These are phyloP conservation scores for Chelonoidis abingdonii DNA, from an alignment of 2,113 vertebrate species.

Conservation along the genomic window DNA sequence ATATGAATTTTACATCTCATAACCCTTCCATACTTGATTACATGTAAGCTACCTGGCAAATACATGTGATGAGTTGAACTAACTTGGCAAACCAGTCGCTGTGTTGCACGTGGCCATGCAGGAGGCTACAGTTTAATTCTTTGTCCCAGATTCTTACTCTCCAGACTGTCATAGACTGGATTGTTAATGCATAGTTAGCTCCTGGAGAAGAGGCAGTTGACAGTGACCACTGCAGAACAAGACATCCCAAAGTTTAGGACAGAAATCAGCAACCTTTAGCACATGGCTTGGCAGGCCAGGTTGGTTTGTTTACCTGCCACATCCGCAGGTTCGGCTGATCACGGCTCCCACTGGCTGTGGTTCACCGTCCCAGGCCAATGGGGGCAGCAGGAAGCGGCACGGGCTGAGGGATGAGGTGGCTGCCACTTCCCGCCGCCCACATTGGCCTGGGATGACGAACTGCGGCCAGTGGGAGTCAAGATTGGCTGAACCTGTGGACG, in stretches of 20 bases:
- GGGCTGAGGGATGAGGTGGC: no score
- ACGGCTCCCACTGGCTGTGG: no score
- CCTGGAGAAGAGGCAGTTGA: background rate
- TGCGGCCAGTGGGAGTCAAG: no score
- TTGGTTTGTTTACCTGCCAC: no score
- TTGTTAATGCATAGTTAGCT: slow-evolving; percentile 39
- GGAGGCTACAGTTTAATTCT: slow-evolving; percentile 34
- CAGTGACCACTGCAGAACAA: background rate
- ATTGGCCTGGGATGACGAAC: no score
- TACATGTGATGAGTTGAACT: slow-evolving; percentile 32
- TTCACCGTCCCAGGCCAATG: no score
- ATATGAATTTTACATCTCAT: slow-evolving; percentile 21
- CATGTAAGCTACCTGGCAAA: slow-evolving; percentile 4
- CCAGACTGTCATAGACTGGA: background rate
- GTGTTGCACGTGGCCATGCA: slow-evolving; percentile 39
- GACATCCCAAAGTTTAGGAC: background rate
- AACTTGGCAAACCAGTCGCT: slow-evolving; percentile 49
- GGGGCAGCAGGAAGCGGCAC: no score
- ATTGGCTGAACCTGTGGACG: no score
- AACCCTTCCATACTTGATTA: slow-evolving; percentile 46
- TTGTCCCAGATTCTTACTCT: slow-evolving; percentile 53
- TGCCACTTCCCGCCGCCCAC: no score
- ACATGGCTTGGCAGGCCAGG: no score
- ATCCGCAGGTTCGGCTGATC: no score
- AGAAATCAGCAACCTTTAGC: no score